Evolutionary conservation across 2,113 vertebrate species (phyloP), one percentile per base, ranked within the genome.

Genomic region (Nanorana parkeri): DNA sequence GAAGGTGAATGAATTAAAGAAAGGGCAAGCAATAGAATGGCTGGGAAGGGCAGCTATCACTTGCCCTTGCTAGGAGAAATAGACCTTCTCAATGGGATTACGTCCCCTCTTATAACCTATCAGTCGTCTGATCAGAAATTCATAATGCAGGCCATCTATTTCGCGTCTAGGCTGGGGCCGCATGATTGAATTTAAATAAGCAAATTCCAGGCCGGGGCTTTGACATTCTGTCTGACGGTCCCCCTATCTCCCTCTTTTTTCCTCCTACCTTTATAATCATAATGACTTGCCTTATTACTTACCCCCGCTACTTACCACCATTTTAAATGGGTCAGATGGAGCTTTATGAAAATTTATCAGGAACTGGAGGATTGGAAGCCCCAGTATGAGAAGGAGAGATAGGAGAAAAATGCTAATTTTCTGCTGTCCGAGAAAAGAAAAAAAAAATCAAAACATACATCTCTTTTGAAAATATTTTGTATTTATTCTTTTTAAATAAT

Each of bases 171-270:
- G 86, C 80, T 77, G 89, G 88, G 92, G 89, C 90, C 91, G 90
- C 90, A 86, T 91, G 90, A 93, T 91, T 94, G 92, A 92, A 94
- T 96, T 94, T 94, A 94, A 96, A 95, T 95, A 94, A 92, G 93
- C 91, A 94, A 95, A 96, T 93, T 91, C 91, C 89, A 92, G 88
- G 86, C 89, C 92, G 89, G 89, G 88, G 88, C 80, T 84, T 88
- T 93, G 90, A 93, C 91, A 89, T 92, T 92, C 89, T 91, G 90
- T 88, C 87, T 87, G 88, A 87, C 88, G 89, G 87, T 86, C 41
- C 90, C 90, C 55, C 87, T 86, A 80, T 92, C 89, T 90, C 79
- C 28, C 83, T 84, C 84, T 87, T 84, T 87, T 77, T 88, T 80
- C 85, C 87, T 85, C 89, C 51, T 67, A 81, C 69, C 80, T 66